Conservation (phyloP, 1,140 invertebrate species). For the Rhizoglyphus robini region DNA sequence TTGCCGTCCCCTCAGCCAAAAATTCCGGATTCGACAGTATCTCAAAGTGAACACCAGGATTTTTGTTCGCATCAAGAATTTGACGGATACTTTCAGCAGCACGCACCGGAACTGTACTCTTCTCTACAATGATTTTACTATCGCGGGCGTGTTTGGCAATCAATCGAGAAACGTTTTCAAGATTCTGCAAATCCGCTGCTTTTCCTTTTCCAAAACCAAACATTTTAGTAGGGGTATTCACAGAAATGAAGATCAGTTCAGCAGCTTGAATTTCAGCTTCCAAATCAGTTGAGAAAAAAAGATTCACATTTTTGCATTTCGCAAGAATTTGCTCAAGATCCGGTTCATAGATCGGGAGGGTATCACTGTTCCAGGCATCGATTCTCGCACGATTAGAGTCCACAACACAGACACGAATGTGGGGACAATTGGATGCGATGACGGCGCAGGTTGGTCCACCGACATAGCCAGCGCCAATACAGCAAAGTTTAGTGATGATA, state of each 20-base stretch:
- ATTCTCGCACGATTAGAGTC: slow-evolving; percentile 83
- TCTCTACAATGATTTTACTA: slow-evolving; percentile 97
- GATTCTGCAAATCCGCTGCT: slow-evolving; percentile 94
- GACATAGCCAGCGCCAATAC: slow-evolving; percentile 96
- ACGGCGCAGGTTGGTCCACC: slow-evolving; percentile 96
- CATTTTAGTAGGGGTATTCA: slow-evolving; percentile 98
- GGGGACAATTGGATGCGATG: slow-evolving; percentile 88
- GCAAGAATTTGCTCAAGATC: slow-evolving; percentile 81
- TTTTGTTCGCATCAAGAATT: slow-evolving; percentile 75
- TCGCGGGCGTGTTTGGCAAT: slow-evolving; percentile 77
- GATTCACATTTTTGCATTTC: slow-evolving; percentile 67
- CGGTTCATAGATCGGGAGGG: slow-evolving; percentile 96
- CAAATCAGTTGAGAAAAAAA: slow-evolving; percentile 92
- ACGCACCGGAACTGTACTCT: slow-evolving; percentile 94
- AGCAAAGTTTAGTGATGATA: no score
- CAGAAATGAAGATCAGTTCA: slow-evolving; percentile 98
- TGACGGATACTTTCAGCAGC: slow-evolving; percentile 93
- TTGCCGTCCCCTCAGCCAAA: slow-evolving; percentile 94
- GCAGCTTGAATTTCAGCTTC: slow-evolving; percentile 74
- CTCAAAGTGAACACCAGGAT: slow-evolving; percentile 52
- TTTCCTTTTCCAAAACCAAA: slow-evolving; percentile 92
- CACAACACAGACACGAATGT: slow-evolving; percentile 86
- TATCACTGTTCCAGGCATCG: slow-evolving; percentile 91
- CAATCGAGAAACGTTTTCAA: slow-evolving; percentile 85
- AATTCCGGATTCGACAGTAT: slow-evolving; percentile 99